Evolutionary conservation across 2,888 invertebrate genomes (phyloP), one percentile per base, ranked within the genome.

Genomic region (Pardosa pseudoannulata): DNA sequence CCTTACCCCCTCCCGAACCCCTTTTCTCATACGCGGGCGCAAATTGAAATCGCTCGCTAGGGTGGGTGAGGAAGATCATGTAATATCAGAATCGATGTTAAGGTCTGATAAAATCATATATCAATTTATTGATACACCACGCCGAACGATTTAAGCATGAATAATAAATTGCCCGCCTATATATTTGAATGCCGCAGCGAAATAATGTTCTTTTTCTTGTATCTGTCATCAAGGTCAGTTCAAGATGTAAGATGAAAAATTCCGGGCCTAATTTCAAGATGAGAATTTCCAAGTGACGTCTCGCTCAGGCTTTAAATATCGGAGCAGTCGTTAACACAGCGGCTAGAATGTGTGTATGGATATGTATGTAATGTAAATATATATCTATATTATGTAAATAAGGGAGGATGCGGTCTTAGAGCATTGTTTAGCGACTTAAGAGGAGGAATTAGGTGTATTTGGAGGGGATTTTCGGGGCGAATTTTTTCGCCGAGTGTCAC

Each of bases 111-210:
- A 85, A 85, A 85, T 85, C 78, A 78, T 85, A 73, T 73, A 85
- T 85, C 83, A 78, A 72, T 68, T 46, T 32, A 19, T 56, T 41
- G 81, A 82, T n/a, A n/a, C 81, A 82, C 68, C 70, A 28, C 16
- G 41, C 67, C 75, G 70, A 64, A 75, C 75, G 75, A 65, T 36
- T 73, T 31, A 73, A 78, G 78, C 83, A 85, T 85, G 83, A 85
- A 85, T 85, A 85, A 85, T 85, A 85, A 85, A 85, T 85, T 78
- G 83, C 78, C 31, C 73, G 50, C 65, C 81, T 75, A 75, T 75
- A 74, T 75, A 70, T 82, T 82, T 75, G 75, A 82, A 82, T 70
- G 73, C 80, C 72, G 32, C 64, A 32, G 81, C 28, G 62, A 62
- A n/a, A n/a, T n/a, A n/a, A n/a, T n/a, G n/a, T n/a, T n/a, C n/a